Evolutionary conservation across 1,140 invertebrate species (phyloP).

Genomic region (Charaxes varanes): DNA sequence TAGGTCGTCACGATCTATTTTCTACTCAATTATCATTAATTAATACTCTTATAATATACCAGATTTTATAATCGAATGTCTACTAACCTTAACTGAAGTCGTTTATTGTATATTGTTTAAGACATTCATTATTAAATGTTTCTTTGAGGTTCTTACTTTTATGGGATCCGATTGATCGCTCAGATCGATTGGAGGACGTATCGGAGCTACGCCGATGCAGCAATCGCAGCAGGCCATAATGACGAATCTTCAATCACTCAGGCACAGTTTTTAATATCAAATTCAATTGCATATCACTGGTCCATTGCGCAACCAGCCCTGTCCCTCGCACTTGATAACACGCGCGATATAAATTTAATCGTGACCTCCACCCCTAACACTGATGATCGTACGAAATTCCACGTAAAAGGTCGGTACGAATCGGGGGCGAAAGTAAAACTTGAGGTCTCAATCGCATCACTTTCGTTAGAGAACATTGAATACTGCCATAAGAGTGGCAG

Average conservation of each 20-base stretch:
- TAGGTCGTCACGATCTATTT: constrained; percentile 6
- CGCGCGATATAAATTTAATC: constrained; percentile 7
- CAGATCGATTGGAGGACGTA: constrained; percentile 84
- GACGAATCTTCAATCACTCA: constrained; percentile 32
- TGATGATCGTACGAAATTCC: constrained; percentile 5
- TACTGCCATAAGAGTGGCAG: constrained; percentile 54
- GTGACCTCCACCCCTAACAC: constrained; percentile 16
- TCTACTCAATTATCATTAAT: not conserved
- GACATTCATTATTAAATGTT: too few relatives aligned
- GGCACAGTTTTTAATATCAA: constrained; percentile 28
- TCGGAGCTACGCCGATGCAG: constrained; percentile 77
- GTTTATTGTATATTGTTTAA: too few relatives aligned
- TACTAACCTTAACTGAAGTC: too few relatives aligned
- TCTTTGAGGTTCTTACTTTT: constrained; percentile 87
- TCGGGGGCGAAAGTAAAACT: constrained; percentile 15
- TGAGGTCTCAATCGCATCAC: constrained; percentile 34
- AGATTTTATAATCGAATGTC: too few relatives aligned
- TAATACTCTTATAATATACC: not conserved
- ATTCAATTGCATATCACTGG: constrained; percentile 30
- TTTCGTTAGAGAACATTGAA: constrained; percentile 51
- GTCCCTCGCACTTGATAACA: constrained; percentile 18
- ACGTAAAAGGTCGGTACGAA: not conserved
- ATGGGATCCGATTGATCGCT: constrained; percentile 84
- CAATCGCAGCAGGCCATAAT: constrained; percentile 80
- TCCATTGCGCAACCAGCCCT: constrained; percentile 32